Evolutionary conservation across 2,888 invertebrate species (phyloP), one percentile per base, ranked within the genome.

Genomic region (Anthophora plumipes): DNA sequence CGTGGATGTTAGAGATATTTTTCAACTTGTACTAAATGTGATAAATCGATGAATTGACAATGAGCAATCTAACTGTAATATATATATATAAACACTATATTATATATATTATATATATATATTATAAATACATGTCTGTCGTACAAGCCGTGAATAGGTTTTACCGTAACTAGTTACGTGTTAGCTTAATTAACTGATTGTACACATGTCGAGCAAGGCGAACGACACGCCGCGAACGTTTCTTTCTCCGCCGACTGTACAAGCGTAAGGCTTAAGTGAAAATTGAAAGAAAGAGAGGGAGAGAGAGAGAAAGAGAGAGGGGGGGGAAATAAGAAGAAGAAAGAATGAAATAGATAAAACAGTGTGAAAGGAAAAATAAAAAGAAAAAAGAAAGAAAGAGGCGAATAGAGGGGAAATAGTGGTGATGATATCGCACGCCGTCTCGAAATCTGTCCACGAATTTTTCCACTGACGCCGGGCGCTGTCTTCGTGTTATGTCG

Each of bases 1-100:
- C 93, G 93, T 93, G 90, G 90, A 92, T 93, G 94, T 94, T 94
- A 93, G 93, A 91, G 89, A 93, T 93, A 93, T 93, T 93, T 93
- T 93, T 93, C 91, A 93, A 93, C 92, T 91, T 93, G 90, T 93
- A 93, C 91, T 93, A 93, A 93, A 93, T 93, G 93, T 93, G 93
- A 93, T 93, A 93, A 88, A 91, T 89, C 90, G 91, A 93, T 91
- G 92, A 93, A 92, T 93, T 93, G 93, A 93, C 92, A 93, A 93
- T 93, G 93, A 93, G 92, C 92, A 92, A 92, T 93, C 92, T 91
- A 91, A 93, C 84, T 93, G 93, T 93, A 93, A 92, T 91, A 92
- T 93, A 92, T 88, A 63, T 63, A 67, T 67, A 71, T 71, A 87
- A 88, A 83, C 81, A 84, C 78, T 88, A 87, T 88, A 86, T 86